A percentile compares a stretch with the other conserved stretches of the same genome.
Conservation (phyloP, 1,140 invertebrate genomes). For the Drosophila kohkoa region DNA sequence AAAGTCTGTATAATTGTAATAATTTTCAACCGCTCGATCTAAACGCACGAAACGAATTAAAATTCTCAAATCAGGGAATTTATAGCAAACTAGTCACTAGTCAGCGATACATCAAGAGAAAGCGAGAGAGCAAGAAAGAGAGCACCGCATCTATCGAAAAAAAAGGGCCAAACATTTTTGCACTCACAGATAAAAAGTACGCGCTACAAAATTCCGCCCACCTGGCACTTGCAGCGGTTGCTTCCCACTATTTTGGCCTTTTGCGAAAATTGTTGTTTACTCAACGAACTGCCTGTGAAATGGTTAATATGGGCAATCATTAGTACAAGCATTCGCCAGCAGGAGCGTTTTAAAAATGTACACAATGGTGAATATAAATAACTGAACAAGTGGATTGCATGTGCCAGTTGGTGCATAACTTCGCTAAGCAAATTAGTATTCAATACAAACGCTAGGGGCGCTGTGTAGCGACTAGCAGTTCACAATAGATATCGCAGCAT, state of each 20-base stretch:
- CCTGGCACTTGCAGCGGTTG: neutral
- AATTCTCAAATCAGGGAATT: neutral
- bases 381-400: neutral
- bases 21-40: conserved; percentile 11
- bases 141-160: neutral
- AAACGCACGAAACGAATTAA: conserved; percentile 21
- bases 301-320: neutral
- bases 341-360: neutral
- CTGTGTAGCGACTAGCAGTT: neutral
- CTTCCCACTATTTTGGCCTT: neutral
- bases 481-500: neutral
- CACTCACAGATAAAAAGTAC: neutral
- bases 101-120: neutral
- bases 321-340: neutral
- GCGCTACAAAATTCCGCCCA: conserved; percentile 3
- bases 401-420: neutral
- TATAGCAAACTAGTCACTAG: neutral
- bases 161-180: conserved; percentile 3
- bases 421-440: neutral
- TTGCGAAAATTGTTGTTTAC: neutral
- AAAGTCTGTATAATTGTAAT: neutral
- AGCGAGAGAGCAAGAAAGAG: neutral
- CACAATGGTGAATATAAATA: conserved; percentile 1
- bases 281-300: neutral
- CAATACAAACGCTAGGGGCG: neutral